Conservation (phyloP, 2,888 invertebrate genomes). For the Nycteola revayana region DNA sequence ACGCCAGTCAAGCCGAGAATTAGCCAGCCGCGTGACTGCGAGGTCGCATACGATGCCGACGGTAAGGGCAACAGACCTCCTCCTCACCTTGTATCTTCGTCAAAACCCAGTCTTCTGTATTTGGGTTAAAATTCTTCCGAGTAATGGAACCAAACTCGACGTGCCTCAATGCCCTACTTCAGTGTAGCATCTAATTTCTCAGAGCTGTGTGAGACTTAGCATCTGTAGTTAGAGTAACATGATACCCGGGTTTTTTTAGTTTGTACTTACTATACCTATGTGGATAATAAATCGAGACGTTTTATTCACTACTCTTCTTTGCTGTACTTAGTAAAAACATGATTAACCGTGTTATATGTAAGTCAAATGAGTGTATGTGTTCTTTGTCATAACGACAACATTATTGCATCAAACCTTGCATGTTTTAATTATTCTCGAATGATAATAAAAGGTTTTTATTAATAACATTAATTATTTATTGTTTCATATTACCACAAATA, state of each 20-base stretch:
- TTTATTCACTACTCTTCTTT: constrained; percentile 53
- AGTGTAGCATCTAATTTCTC: constrained; percentile 29
- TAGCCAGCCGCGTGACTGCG: constrained; percentile 86
- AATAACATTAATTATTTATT: too few relatives aligned
- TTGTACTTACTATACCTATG: constrained; percentile 33
- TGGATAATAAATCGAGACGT: constrained; percentile 62
- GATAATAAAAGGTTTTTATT: too few relatives aligned
- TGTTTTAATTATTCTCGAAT: constrained; percentile 10
- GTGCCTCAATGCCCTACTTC: constrained; percentile 31
- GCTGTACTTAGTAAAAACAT: constrained; percentile 30
- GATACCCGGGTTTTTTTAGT: constrained; percentile 19
- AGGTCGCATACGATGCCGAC: constrained; percentile 88
- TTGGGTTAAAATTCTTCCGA: constrained; percentile 18
- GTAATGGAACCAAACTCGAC: constrained; percentile 16
- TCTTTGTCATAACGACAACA: constrained; percentile 41
- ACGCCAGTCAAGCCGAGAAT: constrained; percentile 88
- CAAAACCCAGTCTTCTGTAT: constrained; percentile 49
- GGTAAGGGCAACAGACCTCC: constrained; percentile 83
- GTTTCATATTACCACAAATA: too few relatives aligned
- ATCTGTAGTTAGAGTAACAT: constrained; percentile 40
- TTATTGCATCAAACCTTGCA: constrained; percentile 20
- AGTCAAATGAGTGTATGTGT: constrained; percentile 65
- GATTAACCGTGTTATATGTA: constrained; percentile 31
- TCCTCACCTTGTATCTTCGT: constrained; percentile 66
- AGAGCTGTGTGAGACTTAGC: constrained; percentile 36